Conservation (phyloP, 2,113 vertebrate species). For the Baryphthengus martii region DNA sequence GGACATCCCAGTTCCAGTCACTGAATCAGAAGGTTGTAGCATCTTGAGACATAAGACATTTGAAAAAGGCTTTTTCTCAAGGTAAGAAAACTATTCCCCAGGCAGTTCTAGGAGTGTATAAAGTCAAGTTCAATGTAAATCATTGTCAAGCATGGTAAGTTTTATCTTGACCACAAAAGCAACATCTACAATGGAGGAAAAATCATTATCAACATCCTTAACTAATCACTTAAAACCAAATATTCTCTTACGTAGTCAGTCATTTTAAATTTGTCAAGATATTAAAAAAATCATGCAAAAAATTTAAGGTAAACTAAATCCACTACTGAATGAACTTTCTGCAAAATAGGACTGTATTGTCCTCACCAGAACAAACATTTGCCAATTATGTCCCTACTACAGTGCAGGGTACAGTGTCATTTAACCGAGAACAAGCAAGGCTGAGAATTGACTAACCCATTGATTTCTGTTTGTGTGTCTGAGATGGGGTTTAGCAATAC, state of each 20-base stretch:
- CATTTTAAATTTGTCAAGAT: neutral
- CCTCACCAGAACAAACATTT: neutral
- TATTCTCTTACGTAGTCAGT: neutral
- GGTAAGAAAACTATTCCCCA: neutral
- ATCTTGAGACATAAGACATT: neutral
- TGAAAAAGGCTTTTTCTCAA: neutral
- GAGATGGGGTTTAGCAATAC: neutral
- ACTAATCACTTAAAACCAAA: neutral
- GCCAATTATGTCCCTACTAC: neutral
- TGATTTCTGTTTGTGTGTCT: neutral
- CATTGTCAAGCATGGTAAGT: neutral
- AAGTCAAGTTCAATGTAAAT: neutral
- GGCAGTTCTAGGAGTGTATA: neutral
- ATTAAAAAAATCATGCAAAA: neutral
- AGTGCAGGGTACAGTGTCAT: neutral
- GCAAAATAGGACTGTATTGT: neutral
- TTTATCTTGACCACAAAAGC: neutral
- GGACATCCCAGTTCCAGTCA: neutral
- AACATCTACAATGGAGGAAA: neutral
- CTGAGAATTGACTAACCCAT: constrained; percentile 21
- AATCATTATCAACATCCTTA: neutral
- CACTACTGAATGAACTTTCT: neutral
- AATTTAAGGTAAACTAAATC: neutral
- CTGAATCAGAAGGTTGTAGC: neutral
- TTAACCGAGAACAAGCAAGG: neutral